Base-by-base conservation (phyloP, 2,113 vertebrate genomes). In the Symphodus melops region DNA sequence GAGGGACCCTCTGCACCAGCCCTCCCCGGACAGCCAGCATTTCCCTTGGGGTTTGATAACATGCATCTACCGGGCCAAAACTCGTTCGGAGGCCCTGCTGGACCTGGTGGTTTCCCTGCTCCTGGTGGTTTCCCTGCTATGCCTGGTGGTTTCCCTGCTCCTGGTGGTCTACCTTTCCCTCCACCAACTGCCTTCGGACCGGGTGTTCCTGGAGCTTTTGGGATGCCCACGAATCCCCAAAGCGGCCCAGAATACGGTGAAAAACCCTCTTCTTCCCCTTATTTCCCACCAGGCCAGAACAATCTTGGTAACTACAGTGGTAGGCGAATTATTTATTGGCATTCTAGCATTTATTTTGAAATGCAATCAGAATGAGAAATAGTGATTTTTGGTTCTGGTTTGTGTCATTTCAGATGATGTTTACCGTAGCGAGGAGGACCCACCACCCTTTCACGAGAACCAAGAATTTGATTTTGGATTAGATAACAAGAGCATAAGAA, bases 401-500 rank as follows among this genome's bases (percentile, higher is more conserved):
- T 6, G 16, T 70, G 23, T 11, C 13, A 23, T 42, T 72, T 19
- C 66, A 86, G 87, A 66, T 79, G 57, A 74, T 13, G 57, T 41
- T 46, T 88, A 72, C 67, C 60, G 21, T 8, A 72, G 28, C 4
- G 74, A 77, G 52, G 90, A 91, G 1, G 75, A 84, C 11, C 88
- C 87, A 1, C 90, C 90, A 11, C 21, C 84, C 9, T 91, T 91
- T 56, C 16, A 84, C 6, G 88, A 88, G 20, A 92, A 89, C 46
- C 57, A 86, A 59, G 81, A 87, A 37, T 89, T 88, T 81, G 76
- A 85, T 55, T 85, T 82, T 75, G 88, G 86, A 59, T 79, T 89
- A 11, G 88, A 90, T 51, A 72, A 88, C 76, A 90, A 90, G 58
- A 92, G 9, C 46, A 87, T 92, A 49, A 84, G 86, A 61, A 73